A percentile compares a stretch with the other conserved stretches of the same genome.
Conservation (phyloP, 2,888 invertebrate species). For the Hermaeophaga mercurialis region DNA sequence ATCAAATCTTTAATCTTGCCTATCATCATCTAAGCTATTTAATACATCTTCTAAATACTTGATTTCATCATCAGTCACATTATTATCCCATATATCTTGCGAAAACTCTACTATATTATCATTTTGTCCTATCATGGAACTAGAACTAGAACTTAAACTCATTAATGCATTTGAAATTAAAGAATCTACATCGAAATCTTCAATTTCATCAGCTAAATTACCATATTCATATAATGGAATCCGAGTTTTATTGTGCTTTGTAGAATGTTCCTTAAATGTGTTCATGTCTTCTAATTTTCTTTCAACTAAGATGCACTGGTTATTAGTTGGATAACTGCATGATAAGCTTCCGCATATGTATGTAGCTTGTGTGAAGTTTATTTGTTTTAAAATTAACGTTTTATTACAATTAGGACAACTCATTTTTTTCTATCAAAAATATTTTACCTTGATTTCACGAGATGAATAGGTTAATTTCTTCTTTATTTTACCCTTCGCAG, state of each 20-base stretch:
- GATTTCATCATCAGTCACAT: not conserved
- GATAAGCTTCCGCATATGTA: slow-evolving; percentile 39
- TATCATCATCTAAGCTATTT: slow-evolving; percentile 10
- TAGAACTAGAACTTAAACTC: slow-evolving; percentile 8
- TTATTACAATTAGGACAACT: slow-evolving; percentile 39
- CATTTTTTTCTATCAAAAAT: slow-evolving; percentile 20
- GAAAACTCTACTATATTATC: not conserved
- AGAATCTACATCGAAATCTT: slow-evolving; percentile 12
- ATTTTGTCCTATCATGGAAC: not conserved
- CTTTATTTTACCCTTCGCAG: too few species aligned
- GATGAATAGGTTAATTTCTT: too few species aligned
- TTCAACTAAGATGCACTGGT: slow-evolving; percentile 35
- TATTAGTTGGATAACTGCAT: slow-evolving; percentile 41
- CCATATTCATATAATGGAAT: not conserved
- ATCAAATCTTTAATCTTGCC: too few species aligned
- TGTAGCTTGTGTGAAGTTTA: slow-evolving; percentile 38
- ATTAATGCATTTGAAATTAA: slow-evolving; percentile 6
- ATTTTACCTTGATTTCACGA: too few species aligned
- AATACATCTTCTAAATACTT: slow-evolving; percentile 9
- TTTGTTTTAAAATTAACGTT: slow-evolving; percentile 37
- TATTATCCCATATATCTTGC: not conserved
- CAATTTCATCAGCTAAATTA: not conserved
- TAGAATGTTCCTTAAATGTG: slow-evolving; percentile 10
- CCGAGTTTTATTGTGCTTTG: not conserved
- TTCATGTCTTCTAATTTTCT: slow-evolving; percentile 36